These are phyloP conservation scores for Contarinia nasturtii DNA, from an alignment of 1,140 invertebrate genomes.

Conservation along the genomic window DNA sequence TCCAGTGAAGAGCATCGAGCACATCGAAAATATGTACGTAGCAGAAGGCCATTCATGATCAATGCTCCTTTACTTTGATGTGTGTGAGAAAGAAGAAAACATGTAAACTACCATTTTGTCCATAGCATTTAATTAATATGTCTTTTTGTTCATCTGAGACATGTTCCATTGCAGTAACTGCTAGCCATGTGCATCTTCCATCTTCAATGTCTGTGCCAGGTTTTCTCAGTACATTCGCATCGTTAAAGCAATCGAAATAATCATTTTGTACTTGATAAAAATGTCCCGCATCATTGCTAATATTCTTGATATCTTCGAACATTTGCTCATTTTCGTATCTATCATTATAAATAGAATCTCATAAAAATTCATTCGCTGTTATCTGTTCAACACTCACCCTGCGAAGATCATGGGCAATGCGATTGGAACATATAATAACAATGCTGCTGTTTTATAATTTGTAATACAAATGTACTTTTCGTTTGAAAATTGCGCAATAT, in stretches of 20 bases:
- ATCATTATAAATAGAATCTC: constrained; percentile 54
- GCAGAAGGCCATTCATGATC: too few species aligned
- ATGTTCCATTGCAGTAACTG: constrained; percentile 55
- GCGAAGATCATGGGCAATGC: constrained; percentile 61
- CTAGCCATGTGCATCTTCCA: constrained; percentile 82
- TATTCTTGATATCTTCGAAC: background rate
- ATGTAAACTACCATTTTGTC: constrained; percentile 25
- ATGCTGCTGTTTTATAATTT: constrained; percentile 81
- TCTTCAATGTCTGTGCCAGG: constrained; percentile 74
- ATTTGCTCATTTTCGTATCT: background rate
- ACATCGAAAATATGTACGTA: too few species aligned
- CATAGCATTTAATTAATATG: constrained; percentile 54
- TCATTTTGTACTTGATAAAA: constrained; percentile 45
- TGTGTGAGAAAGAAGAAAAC: too few species aligned
- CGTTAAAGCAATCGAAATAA: constrained; percentile 70
- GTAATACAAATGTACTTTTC: constrained; percentile 65
- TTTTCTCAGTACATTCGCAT: constrained; percentile 58
- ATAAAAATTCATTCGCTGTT: constrained; percentile 48
- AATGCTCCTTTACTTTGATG: too few species aligned
- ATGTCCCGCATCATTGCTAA: background rate
- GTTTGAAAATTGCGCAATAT: constrained; percentile 52
- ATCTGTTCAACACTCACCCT: constrained; percentile 36
- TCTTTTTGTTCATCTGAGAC: constrained; percentile 41
- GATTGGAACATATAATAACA: constrained; percentile 72
- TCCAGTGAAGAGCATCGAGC: too few species aligned